phyloP scores from a whole-genome alignment of 2,888 invertebrate genomes.

The Apodemia zela region DNA sequence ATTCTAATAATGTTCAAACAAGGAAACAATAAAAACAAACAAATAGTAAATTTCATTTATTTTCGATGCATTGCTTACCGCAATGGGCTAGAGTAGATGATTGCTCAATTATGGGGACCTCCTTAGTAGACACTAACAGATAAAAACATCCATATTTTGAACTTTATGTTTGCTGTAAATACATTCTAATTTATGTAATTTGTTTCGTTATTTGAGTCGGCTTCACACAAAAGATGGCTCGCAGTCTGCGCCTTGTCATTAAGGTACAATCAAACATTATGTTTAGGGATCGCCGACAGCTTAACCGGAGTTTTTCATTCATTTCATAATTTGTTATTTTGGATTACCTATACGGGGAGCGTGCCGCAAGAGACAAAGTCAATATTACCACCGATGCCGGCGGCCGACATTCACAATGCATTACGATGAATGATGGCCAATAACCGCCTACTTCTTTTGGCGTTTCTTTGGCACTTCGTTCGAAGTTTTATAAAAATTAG shows the following conservation, averaged over 20 bases:
- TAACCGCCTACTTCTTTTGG: constrained; percentile 29
- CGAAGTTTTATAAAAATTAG: neutral
- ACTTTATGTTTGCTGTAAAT: constrained; percentile 56
- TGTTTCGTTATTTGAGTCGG: constrained; percentile 63
- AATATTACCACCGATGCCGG: constrained; percentile 55
- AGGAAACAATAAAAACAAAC: constrained; percentile 50
- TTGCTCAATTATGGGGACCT: constrained; percentile 80
- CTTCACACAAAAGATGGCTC: constrained; percentile 70
- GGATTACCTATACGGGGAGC: constrained; percentile 53
- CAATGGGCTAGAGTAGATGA: constrained; percentile 76
- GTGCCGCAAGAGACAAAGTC: constrained; percentile 75
- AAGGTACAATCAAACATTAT: constrained; percentile 77
- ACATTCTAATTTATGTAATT: constrained; percentile 58
- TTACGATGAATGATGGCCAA: constrained; percentile 31
- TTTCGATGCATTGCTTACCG: constrained; percentile 71
- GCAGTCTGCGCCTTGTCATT: constrained; percentile 77
- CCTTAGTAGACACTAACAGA: constrained; percentile 73
- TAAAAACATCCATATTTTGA: constrained; percentile 47
- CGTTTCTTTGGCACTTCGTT: constrained; percentile 20
- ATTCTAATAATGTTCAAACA: constrained; percentile 34
- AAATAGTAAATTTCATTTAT: constrained; percentile 73
- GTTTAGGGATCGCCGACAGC: constrained; percentile 79
- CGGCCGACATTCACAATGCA: constrained; percentile 25
- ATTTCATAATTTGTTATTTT: constrained; percentile 78
- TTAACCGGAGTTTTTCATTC: constrained; percentile 75